phyloP scores from a whole-genome alignment of 2,797 vertebrate species.

The Sebastes itinus region DNA sequence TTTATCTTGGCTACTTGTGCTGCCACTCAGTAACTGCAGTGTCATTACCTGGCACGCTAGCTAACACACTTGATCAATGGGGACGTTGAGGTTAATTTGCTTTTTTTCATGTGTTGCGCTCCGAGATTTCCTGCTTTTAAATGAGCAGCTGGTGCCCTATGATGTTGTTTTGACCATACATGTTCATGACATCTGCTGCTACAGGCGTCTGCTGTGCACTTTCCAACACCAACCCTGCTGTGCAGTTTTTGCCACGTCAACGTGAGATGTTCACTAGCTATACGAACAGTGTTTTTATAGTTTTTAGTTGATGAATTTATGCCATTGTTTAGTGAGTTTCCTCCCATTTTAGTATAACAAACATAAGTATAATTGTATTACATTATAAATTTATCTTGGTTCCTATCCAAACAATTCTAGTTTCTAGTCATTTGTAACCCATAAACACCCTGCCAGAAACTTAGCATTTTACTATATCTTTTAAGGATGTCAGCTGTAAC shows the following conservation, averaged over 20 bases:
- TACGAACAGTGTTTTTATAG: too few relatives aligned
- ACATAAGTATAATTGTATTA: not conserved
- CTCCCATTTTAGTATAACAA: not conserved
- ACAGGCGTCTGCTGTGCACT: conserved; percentile 34
- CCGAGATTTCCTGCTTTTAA: conserved; percentile 28
- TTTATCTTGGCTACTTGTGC: too few relatives aligned
- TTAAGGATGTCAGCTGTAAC: not conserved
- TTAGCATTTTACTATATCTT: not conserved
- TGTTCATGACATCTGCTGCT: conserved; percentile 58
- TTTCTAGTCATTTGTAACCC: not conserved
- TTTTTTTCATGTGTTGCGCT: conserved; percentile 19
- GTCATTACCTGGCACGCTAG: not conserved
- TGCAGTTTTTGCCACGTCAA: conserved; percentile 25
- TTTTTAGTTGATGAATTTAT: not conserved
- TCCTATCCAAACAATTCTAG: not conserved
- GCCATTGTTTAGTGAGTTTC: not conserved
- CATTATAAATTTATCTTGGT: not conserved
- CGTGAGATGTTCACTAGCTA: not conserved
- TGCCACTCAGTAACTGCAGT: too few relatives aligned
- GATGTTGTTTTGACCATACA: conserved; percentile 58
- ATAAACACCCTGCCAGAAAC: not conserved
- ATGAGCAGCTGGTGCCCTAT: conserved; percentile 55
- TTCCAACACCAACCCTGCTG: conserved; percentile 34
- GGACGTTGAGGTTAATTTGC: conserved; percentile 46
- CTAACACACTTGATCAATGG: conserved; percentile 3